Evolutionary conservation across 2,888 invertebrate species (phyloP).

Genomic region (Drosophila infuscata): DNA sequence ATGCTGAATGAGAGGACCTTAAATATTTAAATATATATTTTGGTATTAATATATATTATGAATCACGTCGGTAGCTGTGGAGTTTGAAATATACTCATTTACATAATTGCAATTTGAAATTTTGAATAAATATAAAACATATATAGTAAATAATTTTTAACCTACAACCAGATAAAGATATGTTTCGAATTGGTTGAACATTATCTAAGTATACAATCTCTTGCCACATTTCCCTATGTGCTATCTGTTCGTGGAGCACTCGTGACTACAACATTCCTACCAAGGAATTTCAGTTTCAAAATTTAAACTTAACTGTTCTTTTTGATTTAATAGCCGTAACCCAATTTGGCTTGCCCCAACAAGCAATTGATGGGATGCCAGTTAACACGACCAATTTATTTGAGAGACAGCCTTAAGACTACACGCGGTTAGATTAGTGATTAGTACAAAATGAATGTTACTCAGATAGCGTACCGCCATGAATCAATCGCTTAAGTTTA

Average conservation of each 20-base stretch:
- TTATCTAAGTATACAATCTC: neutral
- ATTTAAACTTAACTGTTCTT: conserved; percentile 26
- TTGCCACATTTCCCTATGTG: neutral
- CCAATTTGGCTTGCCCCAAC: conserved; percentile 5
- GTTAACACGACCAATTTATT: conserved; percentile 45
- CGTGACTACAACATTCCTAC: neutral
- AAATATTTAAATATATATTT: no score
- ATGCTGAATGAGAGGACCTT: no score
- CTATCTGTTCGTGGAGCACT: neutral
- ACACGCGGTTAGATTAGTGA: conserved; percentile 40
- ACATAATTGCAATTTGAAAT: neutral
- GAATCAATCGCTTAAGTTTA: conserved; percentile 48
- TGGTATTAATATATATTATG: no score
- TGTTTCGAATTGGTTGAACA: neutral
- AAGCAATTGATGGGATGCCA: conserved; percentile 20
- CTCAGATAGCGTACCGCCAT: conserved; percentile 38
- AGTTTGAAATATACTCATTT: neutral
- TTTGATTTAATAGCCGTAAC: conserved; percentile 35
- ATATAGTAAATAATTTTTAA: no score
- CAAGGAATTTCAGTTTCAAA: conserved; percentile 5
- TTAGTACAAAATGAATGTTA: conserved; percentile 43
- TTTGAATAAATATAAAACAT: no score
- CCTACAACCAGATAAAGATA: neutral
- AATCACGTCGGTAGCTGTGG: no score
- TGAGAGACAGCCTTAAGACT: conserved; percentile 55